Conservation (phyloP, 2,113 vertebrate species). For the Bagarius yarrelli region DNA sequence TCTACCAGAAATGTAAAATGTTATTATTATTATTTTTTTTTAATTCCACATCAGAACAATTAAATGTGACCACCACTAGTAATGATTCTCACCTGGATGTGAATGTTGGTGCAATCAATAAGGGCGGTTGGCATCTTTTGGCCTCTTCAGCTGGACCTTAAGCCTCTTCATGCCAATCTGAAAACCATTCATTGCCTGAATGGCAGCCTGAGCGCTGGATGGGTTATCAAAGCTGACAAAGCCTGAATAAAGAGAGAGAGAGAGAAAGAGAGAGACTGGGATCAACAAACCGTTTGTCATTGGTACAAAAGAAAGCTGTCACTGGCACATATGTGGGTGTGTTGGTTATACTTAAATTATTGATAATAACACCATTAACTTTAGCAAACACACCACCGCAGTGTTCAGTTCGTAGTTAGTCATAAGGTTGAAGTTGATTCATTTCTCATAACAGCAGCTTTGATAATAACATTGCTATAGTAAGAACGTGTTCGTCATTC, state of each 20-base stretch:
- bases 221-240: conserved; percentile 99
- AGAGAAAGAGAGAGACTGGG: conserved; percentile 15
- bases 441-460: not conserved
- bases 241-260: conserved; percentile 69
- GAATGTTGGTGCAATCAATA: conserved; percentile 83
- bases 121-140: conserved; percentile 97
- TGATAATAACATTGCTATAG: not conserved
- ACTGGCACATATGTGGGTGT: not conserved
- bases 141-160: conserved; percentile 97
- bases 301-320: not conserved
- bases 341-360: not conserved
- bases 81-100: conserved; percentile 75
- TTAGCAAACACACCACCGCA: not conserved
- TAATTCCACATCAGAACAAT: too few species aligned
- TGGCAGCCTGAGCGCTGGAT: conserved; percentile 95
- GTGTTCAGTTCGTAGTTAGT: not conserved
- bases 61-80: too few species aligned
- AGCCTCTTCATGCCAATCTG: conserved; percentile 99
- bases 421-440: not conserved
- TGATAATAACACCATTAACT: not conserved
- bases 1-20: too few species aligned
- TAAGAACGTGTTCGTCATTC: not conserved
- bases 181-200: conserved; percentile 99
- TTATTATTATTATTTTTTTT: too few species aligned
- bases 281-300: not conserved